A percentile compares a stretch with the other conserved stretches of the same genome.
These are phyloP conservation scores for Dipodomys ordii DNA, from an alignment of 2,113 vertebrate genomes.

Conservation along the genomic window DNA sequence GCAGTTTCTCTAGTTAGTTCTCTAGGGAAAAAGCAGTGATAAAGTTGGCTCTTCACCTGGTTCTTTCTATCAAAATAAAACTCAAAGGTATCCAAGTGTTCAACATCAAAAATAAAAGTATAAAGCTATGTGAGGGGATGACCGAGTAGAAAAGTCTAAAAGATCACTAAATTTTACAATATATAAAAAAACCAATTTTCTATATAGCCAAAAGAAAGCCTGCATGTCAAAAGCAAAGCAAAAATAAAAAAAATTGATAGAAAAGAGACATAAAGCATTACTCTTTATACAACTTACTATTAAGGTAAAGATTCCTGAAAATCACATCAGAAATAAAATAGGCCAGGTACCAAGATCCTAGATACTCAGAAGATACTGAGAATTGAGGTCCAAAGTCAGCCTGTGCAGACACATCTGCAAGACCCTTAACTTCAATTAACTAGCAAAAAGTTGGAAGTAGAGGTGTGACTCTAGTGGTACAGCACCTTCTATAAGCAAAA, in stretches of 20 bases:
- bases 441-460: no score
- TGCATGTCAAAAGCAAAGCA: not conserved
- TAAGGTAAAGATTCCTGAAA: not conserved
- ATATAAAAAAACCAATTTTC: not conserved
- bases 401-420: no score
- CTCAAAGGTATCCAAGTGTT: not conserved
- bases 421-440: no score
- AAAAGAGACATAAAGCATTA: not conserved
- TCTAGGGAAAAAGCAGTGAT: not conserved
- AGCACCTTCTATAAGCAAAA: no score
- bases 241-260: not conserved
- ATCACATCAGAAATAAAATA: not conserved
- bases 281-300: not conserved
- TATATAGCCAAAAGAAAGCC: not conserved
- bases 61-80: not conserved
- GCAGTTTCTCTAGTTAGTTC: not conserved
- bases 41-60: not conserved
- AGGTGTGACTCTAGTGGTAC: no score
- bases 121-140: not conserved
- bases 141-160: not conserved
- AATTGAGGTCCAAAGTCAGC: no score
- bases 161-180: not conserved
- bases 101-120: not conserved
- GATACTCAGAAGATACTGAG: no score
- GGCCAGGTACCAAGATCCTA: no score